A percentile compares a stretch with the other conserved stretches of the same genome.
These are phyloP conservation scores for Tanypteryx hageni DNA, from an alignment of 2,888 invertebrate genomes.

Conservation along the genomic window DNA sequence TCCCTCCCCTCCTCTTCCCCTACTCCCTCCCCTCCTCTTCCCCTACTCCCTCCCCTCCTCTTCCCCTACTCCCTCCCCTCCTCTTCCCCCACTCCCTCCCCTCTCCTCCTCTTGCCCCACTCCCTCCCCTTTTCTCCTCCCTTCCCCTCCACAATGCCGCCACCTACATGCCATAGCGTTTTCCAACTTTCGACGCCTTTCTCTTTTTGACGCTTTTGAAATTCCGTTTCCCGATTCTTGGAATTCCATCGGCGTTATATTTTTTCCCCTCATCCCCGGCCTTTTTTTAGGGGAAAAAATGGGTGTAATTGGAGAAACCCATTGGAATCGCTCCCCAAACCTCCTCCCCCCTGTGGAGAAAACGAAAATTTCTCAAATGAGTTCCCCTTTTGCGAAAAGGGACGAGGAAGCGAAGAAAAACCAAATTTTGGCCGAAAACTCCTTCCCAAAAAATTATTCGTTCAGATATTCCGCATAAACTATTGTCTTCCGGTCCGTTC, in stretches of 20 bases:
- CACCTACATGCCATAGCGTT: not conserved
- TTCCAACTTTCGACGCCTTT: not conserved
- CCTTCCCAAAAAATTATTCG: not conserved
- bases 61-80: no score
- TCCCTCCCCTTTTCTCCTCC: no score
- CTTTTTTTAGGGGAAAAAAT: not conserved
- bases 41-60: no score
- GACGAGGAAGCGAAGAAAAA: not conserved
- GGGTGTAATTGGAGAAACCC: constrained; percentile 6
- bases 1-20: no score
- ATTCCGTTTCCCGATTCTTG: not conserved
- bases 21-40: no score
- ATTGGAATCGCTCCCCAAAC: not conserved
- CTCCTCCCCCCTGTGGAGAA: not conserved
- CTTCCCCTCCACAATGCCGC: not conserved
- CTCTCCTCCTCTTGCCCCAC: no score
- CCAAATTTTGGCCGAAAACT: not conserved
- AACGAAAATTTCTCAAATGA: constrained; percentile 3
- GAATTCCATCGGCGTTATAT: not conserved
- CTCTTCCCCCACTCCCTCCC: no score
- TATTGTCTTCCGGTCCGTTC: not conserved
- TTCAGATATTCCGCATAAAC: not conserved
- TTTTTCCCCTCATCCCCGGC: not conserved
- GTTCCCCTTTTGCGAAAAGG: not conserved
- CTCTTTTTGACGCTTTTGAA: not conserved